Conservation (phyloP, 2,888 invertebrate genomes). For the Tigriopus californicus region DNA sequence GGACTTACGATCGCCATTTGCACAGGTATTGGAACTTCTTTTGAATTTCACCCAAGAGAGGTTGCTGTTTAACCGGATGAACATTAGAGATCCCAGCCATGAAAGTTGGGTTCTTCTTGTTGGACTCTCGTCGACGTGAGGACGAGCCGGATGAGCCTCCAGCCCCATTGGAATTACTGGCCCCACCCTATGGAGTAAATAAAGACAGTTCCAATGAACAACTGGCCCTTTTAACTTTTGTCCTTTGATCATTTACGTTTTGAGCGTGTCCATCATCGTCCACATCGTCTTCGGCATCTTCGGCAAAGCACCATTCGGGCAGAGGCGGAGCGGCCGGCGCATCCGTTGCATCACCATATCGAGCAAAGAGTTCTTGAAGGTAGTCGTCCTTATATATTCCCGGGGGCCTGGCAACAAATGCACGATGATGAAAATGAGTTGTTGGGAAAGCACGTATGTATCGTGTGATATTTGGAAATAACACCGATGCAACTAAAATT, state of each 20-base stretch:
- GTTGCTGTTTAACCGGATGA: constrained; percentile 42
- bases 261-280: constrained; percentile 16
- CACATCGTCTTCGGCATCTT: constrained; percentile 28
- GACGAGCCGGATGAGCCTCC: constrained; percentile 12
- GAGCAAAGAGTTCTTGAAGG: constrained; percentile 58
- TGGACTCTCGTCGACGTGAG: background rate
- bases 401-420: constrained; percentile 54
- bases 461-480: too few species aligned
- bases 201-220: constrained; percentile 4
- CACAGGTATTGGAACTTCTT: constrained; percentile 57
- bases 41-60: constrained; percentile 45
- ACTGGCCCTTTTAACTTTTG: background rate
- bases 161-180: too few species aligned
- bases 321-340: constrained; percentile 47
- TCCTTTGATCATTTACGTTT: background rate
- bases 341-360: constrained; percentile 54
- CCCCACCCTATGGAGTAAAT: background rate
- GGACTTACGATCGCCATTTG: constrained; percentile 42
- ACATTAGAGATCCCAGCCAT: constrained; percentile 75
- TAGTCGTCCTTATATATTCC: constrained; percentile 98
- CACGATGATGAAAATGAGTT: too few species aligned
- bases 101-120: constrained; percentile 34
- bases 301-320: constrained; percentile 64
- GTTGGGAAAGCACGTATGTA: too few species aligned
- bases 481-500: too few species aligned